phyloP scores from a whole-genome alignment of 2,113 vertebrate genomes.

The Periophthalmus modestus region DNA sequence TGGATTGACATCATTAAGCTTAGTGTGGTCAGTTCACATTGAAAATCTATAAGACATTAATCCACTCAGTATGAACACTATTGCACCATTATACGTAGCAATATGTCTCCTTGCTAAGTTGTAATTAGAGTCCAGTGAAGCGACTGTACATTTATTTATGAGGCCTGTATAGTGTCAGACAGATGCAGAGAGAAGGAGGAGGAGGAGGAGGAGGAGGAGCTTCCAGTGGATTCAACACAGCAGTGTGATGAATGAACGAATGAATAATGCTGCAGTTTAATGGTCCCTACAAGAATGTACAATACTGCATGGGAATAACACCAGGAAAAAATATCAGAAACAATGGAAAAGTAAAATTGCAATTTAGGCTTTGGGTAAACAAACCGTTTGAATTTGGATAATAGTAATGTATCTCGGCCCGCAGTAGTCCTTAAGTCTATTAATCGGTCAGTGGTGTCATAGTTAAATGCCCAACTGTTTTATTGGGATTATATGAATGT shows the following conservation, averaged over 20 bases:
- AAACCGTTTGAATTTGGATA: neutral
- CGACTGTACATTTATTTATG: neutral
- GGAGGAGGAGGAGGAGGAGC: neutral
- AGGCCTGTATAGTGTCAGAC: neutral
- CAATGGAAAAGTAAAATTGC: neutral
- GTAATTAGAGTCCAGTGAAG: neutral
- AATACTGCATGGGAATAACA: neutral
- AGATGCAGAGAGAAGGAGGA: neutral
- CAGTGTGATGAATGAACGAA: conserved; percentile 27
- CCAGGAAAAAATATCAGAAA: neutral
- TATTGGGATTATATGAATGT: too few relatives aligned
- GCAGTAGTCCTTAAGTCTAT: too few relatives aligned
- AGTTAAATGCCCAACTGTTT: too few relatives aligned
- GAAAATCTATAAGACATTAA: neutral
- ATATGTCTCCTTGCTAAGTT: neutral
- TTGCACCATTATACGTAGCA: neutral
- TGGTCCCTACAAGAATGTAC: neutral
- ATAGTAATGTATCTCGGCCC: too few relatives aligned
- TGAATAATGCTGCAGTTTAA: conserved; percentile 14
- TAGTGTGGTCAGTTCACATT: neutral
- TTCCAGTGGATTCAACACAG: conserved; percentile 13
- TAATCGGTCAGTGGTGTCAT: too few relatives aligned
- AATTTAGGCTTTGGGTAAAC: neutral
- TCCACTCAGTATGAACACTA: neutral
- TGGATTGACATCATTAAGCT: neutral